Base-by-base conservation (phyloP, 2,797 vertebrate genomes). In the Perodicticus potto region DNA sequence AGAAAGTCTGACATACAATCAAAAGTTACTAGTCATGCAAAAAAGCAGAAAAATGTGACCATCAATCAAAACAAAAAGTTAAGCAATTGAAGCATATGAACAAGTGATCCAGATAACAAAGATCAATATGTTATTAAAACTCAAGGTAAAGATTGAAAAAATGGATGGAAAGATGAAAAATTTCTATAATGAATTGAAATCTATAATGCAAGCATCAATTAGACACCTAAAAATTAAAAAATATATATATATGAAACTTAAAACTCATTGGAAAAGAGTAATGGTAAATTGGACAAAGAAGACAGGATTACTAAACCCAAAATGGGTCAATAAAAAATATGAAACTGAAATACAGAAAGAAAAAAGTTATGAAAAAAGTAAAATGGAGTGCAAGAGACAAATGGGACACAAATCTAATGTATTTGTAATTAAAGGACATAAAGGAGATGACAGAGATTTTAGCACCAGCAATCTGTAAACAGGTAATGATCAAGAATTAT, bases 21-120 rank as follows among this genome's bases (percentile, higher is more conserved):
- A 78, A 86, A 96, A 83, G 78, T 63, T 92, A 78, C 65, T 90
- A 76, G 29, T 91, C 74, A 94, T 80, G 65, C 69, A 94, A 86
- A 94, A 37, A 93, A 59, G 32, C 27, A 91, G 43, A 65, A 91
- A 91, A 91, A 91, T 53, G 5, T 86, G 53, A 80, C 25, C 20
- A 92, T 84, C 45, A 63, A 92, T 96, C 67, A 92, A 80, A 45
- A 92, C 17, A 53, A 86, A 81, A 96, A 74, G 9, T 25, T 25
- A 80, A 95, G 5, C 20, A 92, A 88, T 8, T 57, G 40, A 93
- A 86, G 53, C 29, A 61, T 45, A 57, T 55, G 59, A 92, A 67
- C 69, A 87, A 96, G 49, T 49, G 55, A 96, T 55, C 73, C 49
- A 49, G 29, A 93, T 37, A 94, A 45, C n/a, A 65, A 45, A 76